Base-by-base conservation (phyloP, 2,888 invertebrate species). In the Coelopa pilipes region DNA sequence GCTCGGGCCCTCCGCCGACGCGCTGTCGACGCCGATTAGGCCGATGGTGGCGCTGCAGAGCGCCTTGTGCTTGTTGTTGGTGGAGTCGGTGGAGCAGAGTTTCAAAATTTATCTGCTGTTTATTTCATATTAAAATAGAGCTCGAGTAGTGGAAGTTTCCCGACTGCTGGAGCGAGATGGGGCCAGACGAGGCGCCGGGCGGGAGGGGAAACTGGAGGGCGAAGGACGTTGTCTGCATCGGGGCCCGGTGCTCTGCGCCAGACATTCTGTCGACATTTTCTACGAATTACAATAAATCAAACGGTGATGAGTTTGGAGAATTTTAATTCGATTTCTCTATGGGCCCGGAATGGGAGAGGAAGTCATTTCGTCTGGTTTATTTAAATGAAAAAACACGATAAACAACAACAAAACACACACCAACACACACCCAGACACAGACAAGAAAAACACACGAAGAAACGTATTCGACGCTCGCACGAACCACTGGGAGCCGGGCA, bases 181-280 rank as follows among this genome's bases (percentile, higher is more conserved):
- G 17, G 46, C 46, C 65, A 45, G 65, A 65, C 46, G 19, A 17
- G 10, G 57, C 21, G 19, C 12, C 3, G 19, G 19, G 24, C 13
- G 12, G 24, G 21, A 17, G 24, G 21, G 24, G 19, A n/a, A 19
- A 57, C n/a, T n/a, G 17, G 57, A 11, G 21, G 19, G 13, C 17
- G 57, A 57, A 5, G 11, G 21, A 59, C 7, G 34, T 4, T 34
- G 34, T 34, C 34, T 34, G 7, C 7, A 34, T 34, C 34, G 7
- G 4, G 2, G 2, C 34, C 34, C 34, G 7, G 34, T 34, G 34
- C 34, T 34, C 34, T 34, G 4, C 34, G 53, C 73, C 63, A 75
- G 73, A 75, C 75, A 75, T 59, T 50, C 71, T 72, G 75, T 75
- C 75, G 75, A 75, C 75, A 73, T 73, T 75, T 75, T 75, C 75